Conservation (phyloP, 2,888 invertebrate genomes). For the Anaspis maculata region DNA sequence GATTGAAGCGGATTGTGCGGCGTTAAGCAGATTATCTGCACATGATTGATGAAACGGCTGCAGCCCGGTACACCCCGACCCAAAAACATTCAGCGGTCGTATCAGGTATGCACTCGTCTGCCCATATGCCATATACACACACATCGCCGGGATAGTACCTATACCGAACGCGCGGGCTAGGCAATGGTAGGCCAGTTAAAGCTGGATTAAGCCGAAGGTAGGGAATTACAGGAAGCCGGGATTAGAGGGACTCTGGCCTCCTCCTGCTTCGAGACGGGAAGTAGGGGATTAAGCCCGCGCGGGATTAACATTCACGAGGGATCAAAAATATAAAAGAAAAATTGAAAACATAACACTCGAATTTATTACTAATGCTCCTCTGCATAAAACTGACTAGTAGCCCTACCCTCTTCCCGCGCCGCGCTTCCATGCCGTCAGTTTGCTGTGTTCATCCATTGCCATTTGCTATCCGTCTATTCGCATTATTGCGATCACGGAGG, state of each 20-base stretch:
- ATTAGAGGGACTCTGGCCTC: slow-evolving; percentile 41
- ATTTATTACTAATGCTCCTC: slow-evolving; percentile 10
- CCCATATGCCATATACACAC: slow-evolving; percentile 28
- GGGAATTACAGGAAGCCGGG: slow-evolving; percentile 44
- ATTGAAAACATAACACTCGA: slow-evolving; percentile 27
- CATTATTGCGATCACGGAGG: too few relatives aligned
- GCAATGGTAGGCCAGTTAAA: slow-evolving; percentile 40
- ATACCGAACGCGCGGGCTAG: slow-evolving; percentile 22
- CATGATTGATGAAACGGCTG: slow-evolving; percentile 53
- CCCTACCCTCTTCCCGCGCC: too few relatives aligned
- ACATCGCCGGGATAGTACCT: slow-evolving; percentile 27
- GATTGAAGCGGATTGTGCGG: slow-evolving; percentile 44
- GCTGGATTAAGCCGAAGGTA: slow-evolving; percentile 45
- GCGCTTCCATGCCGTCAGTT: too few relatives aligned
- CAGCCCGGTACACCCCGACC: slow-evolving; percentile 34
- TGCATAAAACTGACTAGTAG: too few relatives aligned
- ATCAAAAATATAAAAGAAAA: slow-evolving; percentile 39
- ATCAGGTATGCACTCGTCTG: slow-evolving; percentile 27
- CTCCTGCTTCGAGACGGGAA: slow-evolving; percentile 39
- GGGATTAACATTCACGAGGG: slow-evolving; percentile 41
- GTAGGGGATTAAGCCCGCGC: slow-evolving; percentile 39
- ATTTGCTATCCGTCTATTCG: too few relatives aligned
- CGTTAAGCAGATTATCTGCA: slow-evolving; percentile 58
- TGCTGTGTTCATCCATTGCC: too few relatives aligned
- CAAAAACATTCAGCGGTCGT: slow-evolving; percentile 36